Base-by-base conservation (phyloP, 2,888 invertebrate genomes). In the Diploptera punctata region DNA sequence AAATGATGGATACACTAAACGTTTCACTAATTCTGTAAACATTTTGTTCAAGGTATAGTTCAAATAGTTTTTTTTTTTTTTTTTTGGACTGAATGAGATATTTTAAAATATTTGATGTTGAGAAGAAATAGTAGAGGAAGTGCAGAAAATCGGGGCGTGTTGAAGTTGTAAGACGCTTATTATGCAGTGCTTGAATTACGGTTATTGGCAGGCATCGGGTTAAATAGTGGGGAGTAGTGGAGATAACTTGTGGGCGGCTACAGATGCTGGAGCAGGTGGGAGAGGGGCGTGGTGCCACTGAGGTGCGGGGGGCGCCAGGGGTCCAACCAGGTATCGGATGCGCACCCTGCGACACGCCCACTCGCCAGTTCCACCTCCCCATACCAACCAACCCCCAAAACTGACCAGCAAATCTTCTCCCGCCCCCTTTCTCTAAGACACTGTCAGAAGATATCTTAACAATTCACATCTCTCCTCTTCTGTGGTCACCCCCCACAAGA, bases 281-380 rank as follows among this genome's bases (percentile, higher is more conserved):
- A 52, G n/a, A 49, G 16, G 68, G 68, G 72, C 68, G 68, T 68
- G 60, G 72, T 49, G 10, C 21, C n/a, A 18, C 10, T 43, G 18
- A 5, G 38, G 24, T 5, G 13, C 10, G 44, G 19, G 38, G 60
- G 21, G 62, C 21, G 62, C 21, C 52, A 52, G 71, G 65, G 65
- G 61, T 38, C 68, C 68, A 68, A 68, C 72, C 72, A 72, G 72
- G 72, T 72, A 68, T 67, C 47, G 67, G 72, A 72, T 68, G 72
- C 72, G 72, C 72, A 60, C 72, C 47, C 49, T 44, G 21, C 29
- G 68, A 38, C 72, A 68, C 72, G 72, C 72, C 72, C 72, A 72
- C 68, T 33, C 57, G 43, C 24, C 26, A 18, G 4, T 65, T 38
- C 65, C 49, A 65, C 60, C 49, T 52, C 52, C 44, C 44, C 47